Evolutionary conservation across 2,888 invertebrate genomes (phyloP).

Genomic region (Drosophila dives): DNA sequence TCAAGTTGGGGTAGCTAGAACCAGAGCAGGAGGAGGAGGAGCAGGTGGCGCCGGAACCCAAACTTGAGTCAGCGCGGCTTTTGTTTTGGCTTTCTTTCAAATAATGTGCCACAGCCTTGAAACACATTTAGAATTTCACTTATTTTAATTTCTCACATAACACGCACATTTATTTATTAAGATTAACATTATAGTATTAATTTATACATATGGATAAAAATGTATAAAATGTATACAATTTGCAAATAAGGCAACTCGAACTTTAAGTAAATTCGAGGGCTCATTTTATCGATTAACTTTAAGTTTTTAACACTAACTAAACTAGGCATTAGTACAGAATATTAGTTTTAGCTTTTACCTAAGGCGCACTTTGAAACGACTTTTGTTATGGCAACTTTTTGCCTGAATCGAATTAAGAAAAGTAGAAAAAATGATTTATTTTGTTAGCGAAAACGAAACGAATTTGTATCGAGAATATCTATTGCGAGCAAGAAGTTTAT

Average conservation of each 20-base stretch:
- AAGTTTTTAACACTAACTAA: constrained; percentile 43
- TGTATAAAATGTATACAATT: constrained; percentile 9
- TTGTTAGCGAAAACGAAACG: constrained; percentile 24
- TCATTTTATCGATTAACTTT: constrained; percentile 75
- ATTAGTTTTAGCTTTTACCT: constrained; percentile 31
- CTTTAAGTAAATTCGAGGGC: constrained; percentile 23
- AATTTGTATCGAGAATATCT: constrained; percentile 25
- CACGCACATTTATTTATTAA: constrained; percentile 39
- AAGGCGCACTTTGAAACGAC: constrained; percentile 5
- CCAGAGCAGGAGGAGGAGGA: neutral
- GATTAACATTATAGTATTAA: neutral
- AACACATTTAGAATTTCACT: constrained; percentile 66
- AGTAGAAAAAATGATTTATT: constrained; percentile 2
- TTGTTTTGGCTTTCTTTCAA: constrained; percentile 57
- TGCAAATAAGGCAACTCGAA: constrained; percentile 36
- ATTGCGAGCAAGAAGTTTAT: constrained; percentile 61
- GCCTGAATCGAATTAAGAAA: neutral
- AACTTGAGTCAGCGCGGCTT: constrained; percentile 53
- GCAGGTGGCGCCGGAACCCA: constrained; percentile 14
- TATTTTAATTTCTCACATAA: constrained; percentile 37
- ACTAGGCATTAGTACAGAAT: neutral
- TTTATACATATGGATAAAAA: neutral
- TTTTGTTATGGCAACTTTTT: neutral
- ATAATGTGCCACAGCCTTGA: constrained; percentile 63
- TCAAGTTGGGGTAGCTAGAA: neutral